These are phyloP conservation scores for Halictus ligatus DNA, from an alignment of 2,888 invertebrate genomes.

Conservation along the genomic window DNA sequence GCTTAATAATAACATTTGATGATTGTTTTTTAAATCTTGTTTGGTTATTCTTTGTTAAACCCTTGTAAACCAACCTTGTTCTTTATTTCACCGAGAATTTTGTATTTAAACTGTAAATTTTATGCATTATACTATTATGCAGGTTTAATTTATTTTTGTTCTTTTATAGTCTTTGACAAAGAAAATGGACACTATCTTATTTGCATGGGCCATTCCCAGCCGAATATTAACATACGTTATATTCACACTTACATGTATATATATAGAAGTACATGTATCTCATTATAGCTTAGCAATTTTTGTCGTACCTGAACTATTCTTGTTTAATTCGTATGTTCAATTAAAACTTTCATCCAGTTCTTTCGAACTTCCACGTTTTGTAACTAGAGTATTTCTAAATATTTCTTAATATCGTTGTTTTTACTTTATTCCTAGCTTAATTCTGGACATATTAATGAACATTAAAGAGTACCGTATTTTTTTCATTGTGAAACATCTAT, in stretches of 20 bases:
- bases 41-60: background rate
- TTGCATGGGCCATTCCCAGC: background rate
- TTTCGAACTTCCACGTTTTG: background rate
- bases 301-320: background rate
- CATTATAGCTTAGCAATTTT: background rate
- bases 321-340: background rate
- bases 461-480: background rate
- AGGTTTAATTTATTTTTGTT: background rate
- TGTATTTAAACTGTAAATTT: slow-evolving; percentile 1
- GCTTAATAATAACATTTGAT: no score
- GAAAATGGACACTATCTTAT: background rate
- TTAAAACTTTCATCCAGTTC: background rate
- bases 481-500: background rate
- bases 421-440: background rate
- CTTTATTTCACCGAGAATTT: background rate
- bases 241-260: background rate
- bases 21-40: background rate
- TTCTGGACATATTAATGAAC: background rate
- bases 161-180: background rate
- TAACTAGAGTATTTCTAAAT: background rate
- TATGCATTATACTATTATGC: background rate
- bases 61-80: background rate
- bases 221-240: background rate
- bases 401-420: background rate
- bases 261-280: background rate